These are phyloP conservation scores for Nasua narica DNA, from an alignment of 2,797 vertebrate species.

Conservation along the genomic window DNA sequence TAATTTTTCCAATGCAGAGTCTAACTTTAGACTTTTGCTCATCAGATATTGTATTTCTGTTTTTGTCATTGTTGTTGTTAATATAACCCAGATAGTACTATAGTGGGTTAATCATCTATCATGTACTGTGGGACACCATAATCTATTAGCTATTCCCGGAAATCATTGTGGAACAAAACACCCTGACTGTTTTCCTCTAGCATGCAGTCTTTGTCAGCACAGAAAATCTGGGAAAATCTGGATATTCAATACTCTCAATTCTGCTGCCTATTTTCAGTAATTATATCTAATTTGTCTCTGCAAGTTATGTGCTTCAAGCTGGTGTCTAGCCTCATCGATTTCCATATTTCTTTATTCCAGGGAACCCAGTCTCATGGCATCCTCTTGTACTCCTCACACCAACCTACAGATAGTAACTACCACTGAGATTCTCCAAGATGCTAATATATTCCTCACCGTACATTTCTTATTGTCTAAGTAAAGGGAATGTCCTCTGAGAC, in stretches of 20 bases:
- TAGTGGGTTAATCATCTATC: background rate
- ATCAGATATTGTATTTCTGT: background rate
- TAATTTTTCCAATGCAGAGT: background rate
- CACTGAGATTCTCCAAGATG: background rate
- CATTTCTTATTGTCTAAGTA: background rate
- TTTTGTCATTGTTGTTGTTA: background rate
- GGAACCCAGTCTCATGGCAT: background rate
- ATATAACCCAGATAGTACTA: background rate
- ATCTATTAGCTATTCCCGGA: background rate
- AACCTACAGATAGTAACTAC: background rate
- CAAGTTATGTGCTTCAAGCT: background rate
- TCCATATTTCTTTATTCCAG: background rate
- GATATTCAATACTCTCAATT: background rate
- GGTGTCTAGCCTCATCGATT: background rate
- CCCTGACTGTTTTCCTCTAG: background rate
- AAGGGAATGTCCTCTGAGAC: background rate
- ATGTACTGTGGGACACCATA: background rate
- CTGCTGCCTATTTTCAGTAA: background rate
- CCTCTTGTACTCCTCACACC: background rate
- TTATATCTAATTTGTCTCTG: background rate
- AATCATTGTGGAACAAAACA: background rate
- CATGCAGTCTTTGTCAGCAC: background rate
- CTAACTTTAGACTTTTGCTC: background rate
- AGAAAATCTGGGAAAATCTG: background rate
- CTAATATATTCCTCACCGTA: background rate